Evolutionary conservation across 2,888 invertebrate genomes (phyloP), one percentile per base, ranked within the genome.

Genomic region (Caenorhabditis panamensis): DNA sequence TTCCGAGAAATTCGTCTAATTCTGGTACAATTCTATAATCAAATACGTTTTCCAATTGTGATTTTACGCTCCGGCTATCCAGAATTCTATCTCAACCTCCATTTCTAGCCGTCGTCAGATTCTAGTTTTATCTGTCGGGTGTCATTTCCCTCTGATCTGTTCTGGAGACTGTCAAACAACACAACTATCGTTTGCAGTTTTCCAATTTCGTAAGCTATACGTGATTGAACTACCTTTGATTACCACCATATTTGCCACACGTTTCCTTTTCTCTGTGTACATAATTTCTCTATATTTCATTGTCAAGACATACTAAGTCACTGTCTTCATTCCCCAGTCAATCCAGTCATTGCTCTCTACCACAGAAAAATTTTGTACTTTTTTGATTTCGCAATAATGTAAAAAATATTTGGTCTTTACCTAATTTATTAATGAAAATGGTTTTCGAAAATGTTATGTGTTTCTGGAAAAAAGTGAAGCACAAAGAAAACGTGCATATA

Each of bases 41-140:
- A 31, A 31, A 41, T 6, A 13, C 13, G 2, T 13, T 41, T 47
- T 20, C 28, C 9, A 8, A 11, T 41, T 54, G 75, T 75, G 75
- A 75, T 75, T 59, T 28, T 22, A 73, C 58, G 24, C 22, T 37
- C 18, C 41, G 73, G 64, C 73, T 73, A 26, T 9, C 13, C 24
- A 20, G 56, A 59, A 51, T 41, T 59, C n/a, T 36, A 51, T 59
- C 41, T n/a, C n/a, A n/a, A 58, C 0, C 6, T 51, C 11, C 4
- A n/a, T 11, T 56, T 36, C 49, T 3, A 63, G 66, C 75, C 66
- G 61, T 53, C 66, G 66, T 75, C 66, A 75, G 75, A 54, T 67
- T 75, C 75, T 75, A 75, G 75, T 75, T 75, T 61, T 51, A 61
- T 75, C 75, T 75, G 75, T 64, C 75, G 75, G 75, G 75, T 75